Conservation (phyloP, 2,797 vertebrate genomes). For the Oreonectes daqikongensis region DNA sequence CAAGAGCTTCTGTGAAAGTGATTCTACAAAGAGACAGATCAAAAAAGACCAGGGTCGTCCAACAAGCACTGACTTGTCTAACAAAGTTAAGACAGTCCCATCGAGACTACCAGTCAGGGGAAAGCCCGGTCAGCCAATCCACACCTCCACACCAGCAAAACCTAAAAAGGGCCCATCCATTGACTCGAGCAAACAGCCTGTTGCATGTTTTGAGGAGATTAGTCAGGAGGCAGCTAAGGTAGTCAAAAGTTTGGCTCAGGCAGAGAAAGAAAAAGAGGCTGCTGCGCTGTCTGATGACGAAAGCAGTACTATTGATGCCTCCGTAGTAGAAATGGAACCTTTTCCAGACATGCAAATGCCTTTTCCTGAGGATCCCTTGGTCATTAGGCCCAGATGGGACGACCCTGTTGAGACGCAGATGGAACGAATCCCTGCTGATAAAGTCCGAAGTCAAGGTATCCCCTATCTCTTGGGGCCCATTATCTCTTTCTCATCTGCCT, state of each 20-base stretch:
- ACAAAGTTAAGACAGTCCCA: conserved; percentile 85
- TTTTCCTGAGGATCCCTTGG: conserved; percentile 94
- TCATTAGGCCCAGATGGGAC: conserved; percentile 96
- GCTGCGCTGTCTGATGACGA: conserved; percentile 87
- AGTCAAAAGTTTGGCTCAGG: conserved; percentile 90
- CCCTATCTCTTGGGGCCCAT: conserved; percentile 85
- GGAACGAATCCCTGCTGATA: conserved; percentile 97
- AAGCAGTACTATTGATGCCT: conserved; percentile 91
- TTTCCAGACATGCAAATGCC: conserved; percentile 88
- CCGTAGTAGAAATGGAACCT: conserved; percentile 90
- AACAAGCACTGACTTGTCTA: conserved; percentile 71
- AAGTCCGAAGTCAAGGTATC: conserved; percentile 98
- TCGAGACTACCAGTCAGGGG: conserved; percentile 90
- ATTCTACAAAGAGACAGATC: conserved; percentile 78
- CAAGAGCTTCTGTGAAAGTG: conserved; percentile 85
- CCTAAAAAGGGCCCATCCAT: conserved; percentile 83
- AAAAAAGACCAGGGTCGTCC: conserved; percentile 74
- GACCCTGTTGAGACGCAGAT: conserved; percentile 99
- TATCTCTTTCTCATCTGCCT: conserved; percentile 87
- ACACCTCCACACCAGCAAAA: conserved; percentile 76
- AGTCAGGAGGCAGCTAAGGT: conserved; percentile 95
- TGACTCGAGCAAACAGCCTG: conserved; percentile 83
- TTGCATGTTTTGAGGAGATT: conserved; percentile 96
- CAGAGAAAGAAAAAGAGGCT: conserved; percentile 86
- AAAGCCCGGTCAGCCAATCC: conserved; percentile 74